Percentiles rank a stretch among this genome's conserved stretches.
Conservation (phyloP, 2,113 vertebrate genomes). For the Passer domesticus region DNA sequence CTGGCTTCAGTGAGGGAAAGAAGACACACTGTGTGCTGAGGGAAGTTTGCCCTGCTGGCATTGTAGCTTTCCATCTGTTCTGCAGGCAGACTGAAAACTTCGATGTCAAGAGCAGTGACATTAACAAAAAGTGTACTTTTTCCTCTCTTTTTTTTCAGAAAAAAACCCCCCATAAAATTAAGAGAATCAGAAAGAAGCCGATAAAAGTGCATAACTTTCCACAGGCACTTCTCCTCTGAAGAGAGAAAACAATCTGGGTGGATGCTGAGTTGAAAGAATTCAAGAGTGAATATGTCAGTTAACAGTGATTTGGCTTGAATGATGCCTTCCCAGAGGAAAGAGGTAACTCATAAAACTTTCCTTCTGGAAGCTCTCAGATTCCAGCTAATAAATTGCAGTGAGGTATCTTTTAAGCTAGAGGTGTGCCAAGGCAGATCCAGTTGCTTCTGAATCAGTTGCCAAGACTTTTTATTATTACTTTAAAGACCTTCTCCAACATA, state of each 20-base stretch:
- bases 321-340: constrained; percentile 60
- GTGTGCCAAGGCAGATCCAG: constrained; percentile 24
- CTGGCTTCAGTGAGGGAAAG: neutral
- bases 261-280: constrained; percentile 65
- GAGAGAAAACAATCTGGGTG: constrained; percentile 31
- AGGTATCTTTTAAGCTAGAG: constrained; percentile 34
- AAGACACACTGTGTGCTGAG: neutral
- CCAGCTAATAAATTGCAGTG: constrained; percentile 54
- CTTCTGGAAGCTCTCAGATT: constrained; percentile 54
- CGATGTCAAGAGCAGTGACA: neutral
- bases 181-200: constrained; percentile 7
- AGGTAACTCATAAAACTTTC: constrained; percentile 53
- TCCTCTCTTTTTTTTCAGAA: neutral
- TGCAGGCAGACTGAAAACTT: constrained; percentile 21
- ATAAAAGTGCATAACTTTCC: constrained; percentile 63
- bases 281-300: constrained; percentile 41
- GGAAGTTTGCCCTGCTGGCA: constrained; percentile 15
- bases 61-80: constrained; percentile 38
- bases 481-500: neutral
- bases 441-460: constrained; percentile 21
- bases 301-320: constrained; percentile 33
- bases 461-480: constrained; percentile 31
- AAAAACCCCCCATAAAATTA: neutral
- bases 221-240: constrained; percentile 56
- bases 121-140: constrained; percentile 37